Conservation (phyloP, 2,888 invertebrate species). For the Philereme transversata region DNA sequence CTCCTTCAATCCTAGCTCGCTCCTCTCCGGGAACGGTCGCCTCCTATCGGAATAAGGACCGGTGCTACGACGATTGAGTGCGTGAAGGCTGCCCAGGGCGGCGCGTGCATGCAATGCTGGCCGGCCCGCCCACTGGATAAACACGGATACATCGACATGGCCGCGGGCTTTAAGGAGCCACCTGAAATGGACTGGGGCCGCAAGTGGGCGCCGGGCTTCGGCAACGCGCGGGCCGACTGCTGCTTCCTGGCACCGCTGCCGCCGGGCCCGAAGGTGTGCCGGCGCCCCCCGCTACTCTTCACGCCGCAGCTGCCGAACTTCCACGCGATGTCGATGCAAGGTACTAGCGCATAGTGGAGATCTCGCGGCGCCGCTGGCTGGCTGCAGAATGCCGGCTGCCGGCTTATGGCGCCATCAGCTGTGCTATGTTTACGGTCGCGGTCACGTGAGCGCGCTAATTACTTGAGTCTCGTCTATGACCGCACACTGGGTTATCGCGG, state of each 20-base stretch:
- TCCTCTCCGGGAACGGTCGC: constrained; percentile 71
- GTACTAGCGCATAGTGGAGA: neutral
- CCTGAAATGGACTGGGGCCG: constrained; percentile 1
- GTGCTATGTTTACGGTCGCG: too few species aligned
- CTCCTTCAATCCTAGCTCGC: constrained; percentile 73
- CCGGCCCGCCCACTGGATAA: constrained; percentile 69
- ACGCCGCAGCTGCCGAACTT: constrained; percentile 2
- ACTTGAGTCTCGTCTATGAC: too few species aligned
- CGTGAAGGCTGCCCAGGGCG: constrained; percentile 58
- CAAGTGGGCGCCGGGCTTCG: constrained; percentile 7
- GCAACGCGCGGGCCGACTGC: constrained; percentile 30
- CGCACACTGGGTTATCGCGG: too few species aligned
- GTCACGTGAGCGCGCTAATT: too few species aligned
- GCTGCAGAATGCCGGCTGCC: too few species aligned
- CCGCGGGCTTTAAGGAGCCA: constrained; percentile 46
- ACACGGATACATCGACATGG: constrained; percentile 84
- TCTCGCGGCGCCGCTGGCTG: neutral
- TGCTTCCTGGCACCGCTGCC: constrained; percentile 47
- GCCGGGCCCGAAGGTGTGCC: constrained; percentile 27
- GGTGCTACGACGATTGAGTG: constrained; percentile 59
- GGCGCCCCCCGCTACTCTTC: constrained; percentile 3
- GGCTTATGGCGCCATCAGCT: too few species aligned
- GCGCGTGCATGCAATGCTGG: constrained; percentile 58
- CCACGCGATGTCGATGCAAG: constrained; percentile 8
- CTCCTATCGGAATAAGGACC: constrained; percentile 43